A percentile compares a stretch with the other conserved stretches of the same genome.
phyloP scores from a whole-genome alignment of 2,113 vertebrate genomes.

The Ammodramus savannarum region DNA sequence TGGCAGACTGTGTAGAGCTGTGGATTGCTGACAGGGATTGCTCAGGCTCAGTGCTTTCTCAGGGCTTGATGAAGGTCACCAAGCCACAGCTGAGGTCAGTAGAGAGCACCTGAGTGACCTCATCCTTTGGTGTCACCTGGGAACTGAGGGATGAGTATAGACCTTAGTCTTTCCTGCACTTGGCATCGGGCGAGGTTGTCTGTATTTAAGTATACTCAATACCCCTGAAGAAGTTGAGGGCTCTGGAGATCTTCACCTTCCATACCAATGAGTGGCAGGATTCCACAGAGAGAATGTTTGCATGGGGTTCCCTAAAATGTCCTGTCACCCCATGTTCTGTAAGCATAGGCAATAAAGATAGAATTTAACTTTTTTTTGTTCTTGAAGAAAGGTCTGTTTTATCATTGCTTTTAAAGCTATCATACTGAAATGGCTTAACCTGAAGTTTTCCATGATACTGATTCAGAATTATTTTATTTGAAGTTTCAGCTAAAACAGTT shows the following conservation, averaged over 20 bases:
- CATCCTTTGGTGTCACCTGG: not conserved
- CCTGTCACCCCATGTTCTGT: not conserved
- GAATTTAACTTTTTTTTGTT: not conserved
- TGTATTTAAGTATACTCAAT: not conserved
- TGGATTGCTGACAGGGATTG: not conserved
- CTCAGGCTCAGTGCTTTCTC: not conserved
- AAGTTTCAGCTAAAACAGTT: slow-evolving; percentile 6
- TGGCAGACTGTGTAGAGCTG: not conserved
- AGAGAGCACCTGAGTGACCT: not conserved
- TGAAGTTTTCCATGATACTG: not conserved
- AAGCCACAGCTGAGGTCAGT: not conserved
- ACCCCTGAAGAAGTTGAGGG: not conserved
- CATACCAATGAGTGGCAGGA: not conserved
- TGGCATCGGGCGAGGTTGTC: not conserved
- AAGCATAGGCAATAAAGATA: not conserved
- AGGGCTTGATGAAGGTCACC: not conserved
- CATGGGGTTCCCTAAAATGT: not conserved
- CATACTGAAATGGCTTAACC: not conserved
- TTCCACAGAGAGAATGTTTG: not conserved
- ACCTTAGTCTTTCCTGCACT: not conserved
- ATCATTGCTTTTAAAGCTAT: not conserved
- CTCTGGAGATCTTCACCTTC: not conserved
- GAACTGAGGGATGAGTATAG: not conserved
- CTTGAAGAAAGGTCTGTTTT: not conserved
- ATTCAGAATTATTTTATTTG: slow-evolving; percentile 1